A percentile compares a stretch with the other conserved stretches of the same genome.
Evolutionary conservation across 2,113 vertebrate species (phyloP).

Genomic region (Megatriorchis doriae): DNA sequence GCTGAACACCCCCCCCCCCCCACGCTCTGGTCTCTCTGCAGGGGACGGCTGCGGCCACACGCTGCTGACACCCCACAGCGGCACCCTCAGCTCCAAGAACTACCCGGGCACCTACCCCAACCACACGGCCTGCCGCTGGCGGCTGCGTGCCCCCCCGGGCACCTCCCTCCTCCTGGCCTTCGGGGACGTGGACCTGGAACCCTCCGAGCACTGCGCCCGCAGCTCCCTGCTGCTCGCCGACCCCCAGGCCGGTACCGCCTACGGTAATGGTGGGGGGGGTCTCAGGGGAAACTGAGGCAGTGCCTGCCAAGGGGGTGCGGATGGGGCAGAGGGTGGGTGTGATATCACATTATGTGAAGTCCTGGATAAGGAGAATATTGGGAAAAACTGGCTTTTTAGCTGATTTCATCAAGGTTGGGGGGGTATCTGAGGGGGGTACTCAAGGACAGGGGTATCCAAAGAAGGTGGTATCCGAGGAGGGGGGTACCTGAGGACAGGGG

Average conservation of each 20-base stretch:
- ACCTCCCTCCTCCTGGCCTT: conserved; percentile 75
- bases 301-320: rapidly evolving
- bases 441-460: background rate
- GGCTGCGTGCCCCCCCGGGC: conserved; percentile 62
- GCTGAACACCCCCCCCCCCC: background rate
- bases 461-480: background rate
- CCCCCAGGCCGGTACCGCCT: conserved; percentile 20
- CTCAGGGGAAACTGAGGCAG: background rate
- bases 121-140: conserved; percentile 78
- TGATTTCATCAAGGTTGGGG: background rate
- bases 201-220: conserved; percentile 71
- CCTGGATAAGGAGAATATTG: background rate
- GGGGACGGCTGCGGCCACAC: conserved; percentile 86
- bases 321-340: rapidly evolving
- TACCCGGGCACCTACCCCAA: conserved; percentile 86
- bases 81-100: conserved; percentile 82
- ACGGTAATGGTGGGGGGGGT: conserved; percentile 66
- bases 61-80: conserved; percentile 73
- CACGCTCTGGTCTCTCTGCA: background rate
- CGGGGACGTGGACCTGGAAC: conserved; percentile 83
- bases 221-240: conserved; percentile 77
- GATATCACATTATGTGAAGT: background rate
- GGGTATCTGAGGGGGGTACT: background rate
- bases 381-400: background rate
- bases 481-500: background rate